Conservation (phyloP, 2,888 invertebrate species). For the Hymenopus coronatus region DNA sequence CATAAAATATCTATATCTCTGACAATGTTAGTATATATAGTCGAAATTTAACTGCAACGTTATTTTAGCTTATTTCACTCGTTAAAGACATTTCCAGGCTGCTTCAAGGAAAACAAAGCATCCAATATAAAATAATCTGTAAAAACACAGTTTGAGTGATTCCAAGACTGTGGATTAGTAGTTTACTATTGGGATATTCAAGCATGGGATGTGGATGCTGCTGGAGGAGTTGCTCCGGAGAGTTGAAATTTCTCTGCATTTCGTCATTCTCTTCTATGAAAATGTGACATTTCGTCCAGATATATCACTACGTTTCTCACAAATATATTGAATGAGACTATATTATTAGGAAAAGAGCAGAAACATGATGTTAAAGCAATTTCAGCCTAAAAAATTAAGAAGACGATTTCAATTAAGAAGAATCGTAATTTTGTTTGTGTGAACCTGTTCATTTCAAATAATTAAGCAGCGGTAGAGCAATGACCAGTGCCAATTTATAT, state of each 20-base stretch:
- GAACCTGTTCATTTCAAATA: background rate
- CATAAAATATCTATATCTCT: background rate
- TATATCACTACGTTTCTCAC: background rate
- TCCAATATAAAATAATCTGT: background rate
- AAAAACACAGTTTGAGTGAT: background rate
- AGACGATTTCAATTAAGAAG: no score
- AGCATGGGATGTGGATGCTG: background rate
- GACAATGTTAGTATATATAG: background rate
- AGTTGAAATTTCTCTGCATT: background rate
- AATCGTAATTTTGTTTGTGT: no score
- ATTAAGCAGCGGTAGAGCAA: no score
- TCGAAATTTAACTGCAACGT: background rate
- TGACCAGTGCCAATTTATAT: no score
- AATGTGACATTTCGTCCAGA: no score
- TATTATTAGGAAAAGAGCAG: background rate
- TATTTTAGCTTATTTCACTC: no score
- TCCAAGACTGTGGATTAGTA: no score
- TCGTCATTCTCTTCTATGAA: background rate
- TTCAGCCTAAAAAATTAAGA: no score
- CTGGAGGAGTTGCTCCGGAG: background rate
- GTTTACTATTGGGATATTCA: background rate
- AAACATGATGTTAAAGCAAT: no score
- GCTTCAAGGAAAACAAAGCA: background rate
- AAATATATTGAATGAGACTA: background rate
- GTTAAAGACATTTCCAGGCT: background rate